A percentile compares a stretch with the other conserved stretches of the same genome.
phyloP scores from a whole-genome alignment of 2,888 invertebrate species.

The Leucoma salicis region DNA sequence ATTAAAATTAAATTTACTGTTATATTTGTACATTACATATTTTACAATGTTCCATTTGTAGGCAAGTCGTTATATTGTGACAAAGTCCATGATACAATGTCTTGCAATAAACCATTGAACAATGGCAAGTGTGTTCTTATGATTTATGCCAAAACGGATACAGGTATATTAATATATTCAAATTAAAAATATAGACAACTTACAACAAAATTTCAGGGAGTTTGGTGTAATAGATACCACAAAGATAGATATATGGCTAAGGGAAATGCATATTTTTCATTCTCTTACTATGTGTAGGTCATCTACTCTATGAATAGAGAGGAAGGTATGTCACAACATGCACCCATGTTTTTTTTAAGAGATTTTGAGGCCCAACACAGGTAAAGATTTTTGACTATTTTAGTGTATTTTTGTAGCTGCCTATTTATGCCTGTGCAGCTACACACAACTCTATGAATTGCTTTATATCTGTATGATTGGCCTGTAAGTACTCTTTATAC shows the following conservation, averaged over 20 bases:
- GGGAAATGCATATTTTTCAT: slow-evolving; percentile 61
- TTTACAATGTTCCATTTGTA: too few relatives aligned
- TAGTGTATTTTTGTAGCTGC: neutral
- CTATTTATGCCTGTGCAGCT: neutral
- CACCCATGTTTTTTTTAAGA: slow-evolving; percentile 31
- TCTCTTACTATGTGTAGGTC: slow-evolving; percentile 62
- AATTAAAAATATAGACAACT: too few relatives aligned
- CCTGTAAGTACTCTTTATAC: slow-evolving; percentile 20
- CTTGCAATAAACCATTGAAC: too few relatives aligned
- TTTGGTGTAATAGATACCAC: too few relatives aligned
- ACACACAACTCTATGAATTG: neutral
- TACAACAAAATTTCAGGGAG: too few relatives aligned
- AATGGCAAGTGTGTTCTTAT: too few relatives aligned
- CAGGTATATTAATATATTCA: too few relatives aligned
- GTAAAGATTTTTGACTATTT: neutral
- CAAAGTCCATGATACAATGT: too few relatives aligned
- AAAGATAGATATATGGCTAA: slow-evolving; percentile 45
- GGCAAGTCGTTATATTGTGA: too few relatives aligned
- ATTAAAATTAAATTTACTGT: too few relatives aligned
- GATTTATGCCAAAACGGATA: too few relatives aligned
- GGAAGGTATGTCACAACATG: slow-evolving; percentile 44
- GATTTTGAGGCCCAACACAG: neutral
- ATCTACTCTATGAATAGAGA: slow-evolving; percentile 57
- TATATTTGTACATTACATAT: too few relatives aligned
- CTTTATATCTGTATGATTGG: neutral